Evolutionary conservation across 1,140 invertebrate species (phyloP).

Genomic region (Mamestra configurata): DNA sequence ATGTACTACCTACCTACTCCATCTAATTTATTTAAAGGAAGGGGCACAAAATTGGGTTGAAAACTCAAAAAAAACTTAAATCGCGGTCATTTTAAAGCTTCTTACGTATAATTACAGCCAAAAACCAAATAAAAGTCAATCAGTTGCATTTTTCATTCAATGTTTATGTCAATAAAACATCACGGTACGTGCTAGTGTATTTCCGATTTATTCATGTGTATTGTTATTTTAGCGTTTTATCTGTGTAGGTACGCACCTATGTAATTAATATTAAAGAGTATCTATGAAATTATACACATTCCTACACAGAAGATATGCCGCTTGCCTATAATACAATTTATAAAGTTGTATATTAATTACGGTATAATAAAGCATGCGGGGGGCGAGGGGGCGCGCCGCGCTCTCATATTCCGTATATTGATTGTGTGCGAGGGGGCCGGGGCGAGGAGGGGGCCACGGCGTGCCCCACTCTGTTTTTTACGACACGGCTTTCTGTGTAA

Average conservation of each 20-base stretch:
- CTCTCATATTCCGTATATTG: slow-evolving; percentile 88
- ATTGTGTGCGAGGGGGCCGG: slow-evolving; percentile 87
- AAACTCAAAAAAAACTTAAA: slow-evolving; percentile 57
- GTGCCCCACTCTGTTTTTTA: slow-evolving; percentile 88
- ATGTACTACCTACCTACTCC: slow-evolving; percentile 50
- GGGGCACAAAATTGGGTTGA: slow-evolving; percentile 69
- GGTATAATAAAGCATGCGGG: slow-evolving; percentile 88
- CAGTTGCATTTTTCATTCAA: slow-evolving; percentile 46
- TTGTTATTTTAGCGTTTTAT: slow-evolving; percentile 44
- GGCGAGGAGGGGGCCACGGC: slow-evolving; percentile 85
- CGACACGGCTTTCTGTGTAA: slow-evolving; percentile 88
- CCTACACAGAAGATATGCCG: slow-evolving; percentile 50
- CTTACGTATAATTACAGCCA: not conserved
- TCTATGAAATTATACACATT: slow-evolving; percentile 44
- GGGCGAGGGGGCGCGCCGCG: slow-evolving; percentile 86
- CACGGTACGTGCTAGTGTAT: slow-evolving; percentile 48
- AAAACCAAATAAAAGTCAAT: slow-evolving; percentile 31
- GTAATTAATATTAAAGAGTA: slow-evolving; percentile 36
- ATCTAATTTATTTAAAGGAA: slow-evolving; percentile 74
- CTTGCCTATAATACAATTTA: slow-evolving; percentile 77
- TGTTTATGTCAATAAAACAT: slow-evolving; percentile 54
- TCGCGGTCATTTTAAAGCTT: slow-evolving; percentile 27
- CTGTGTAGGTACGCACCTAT: slow-evolving; percentile 39
- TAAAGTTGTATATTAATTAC: slow-evolving; percentile 88
- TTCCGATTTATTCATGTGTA: slow-evolving; percentile 42